Evolutionary conservation across 2,888 invertebrate genomes (phyloP).

Genomic region (Hypomecis punctinalis): DNA sequence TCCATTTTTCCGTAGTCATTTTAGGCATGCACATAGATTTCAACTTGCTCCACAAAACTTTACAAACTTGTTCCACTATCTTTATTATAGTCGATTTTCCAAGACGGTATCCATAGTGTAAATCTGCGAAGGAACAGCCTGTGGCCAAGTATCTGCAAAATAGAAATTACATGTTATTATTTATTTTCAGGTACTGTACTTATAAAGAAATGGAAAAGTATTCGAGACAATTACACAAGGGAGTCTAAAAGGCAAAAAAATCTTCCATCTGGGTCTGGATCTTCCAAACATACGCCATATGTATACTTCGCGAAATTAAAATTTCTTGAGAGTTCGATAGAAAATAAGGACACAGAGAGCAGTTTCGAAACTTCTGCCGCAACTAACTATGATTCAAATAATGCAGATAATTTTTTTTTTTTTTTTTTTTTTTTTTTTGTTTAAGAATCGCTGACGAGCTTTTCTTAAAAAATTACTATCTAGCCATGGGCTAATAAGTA

Average conservation of each 20-base stretch:
- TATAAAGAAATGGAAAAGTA: not conserved
- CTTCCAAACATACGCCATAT: constrained; percentile 27
- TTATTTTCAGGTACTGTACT: not conserved
- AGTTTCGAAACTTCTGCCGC: not conserved
- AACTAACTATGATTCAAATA: constrained; percentile 14
- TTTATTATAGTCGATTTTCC: not conserved
- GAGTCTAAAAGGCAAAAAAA: constrained; percentile 32
- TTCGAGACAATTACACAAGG: not conserved
- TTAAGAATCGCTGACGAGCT: no score
- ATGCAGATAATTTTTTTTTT: constrained; percentile 22
- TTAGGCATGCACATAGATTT: not conserved
- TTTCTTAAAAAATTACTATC: no score
- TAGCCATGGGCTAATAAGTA: no score
- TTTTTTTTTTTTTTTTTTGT: no score
- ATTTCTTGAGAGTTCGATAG: constrained; percentile 14
- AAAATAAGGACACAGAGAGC: constrained; percentile 1
- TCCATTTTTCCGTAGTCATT: not conserved
- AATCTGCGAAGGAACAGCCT: not conserved
- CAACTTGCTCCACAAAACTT: not conserved
- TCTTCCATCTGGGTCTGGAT: constrained; percentile 14
- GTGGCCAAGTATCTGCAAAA: constrained; percentile 2
- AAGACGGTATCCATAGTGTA: not conserved
- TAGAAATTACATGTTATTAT: not conserved
- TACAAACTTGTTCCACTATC: not conserved
- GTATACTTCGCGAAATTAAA: constrained; percentile 24